These are phyloP conservation scores for Porites rus DNA, from an alignment of 92 coral and sea anemone species.

Conservation along the genomic window DNA sequence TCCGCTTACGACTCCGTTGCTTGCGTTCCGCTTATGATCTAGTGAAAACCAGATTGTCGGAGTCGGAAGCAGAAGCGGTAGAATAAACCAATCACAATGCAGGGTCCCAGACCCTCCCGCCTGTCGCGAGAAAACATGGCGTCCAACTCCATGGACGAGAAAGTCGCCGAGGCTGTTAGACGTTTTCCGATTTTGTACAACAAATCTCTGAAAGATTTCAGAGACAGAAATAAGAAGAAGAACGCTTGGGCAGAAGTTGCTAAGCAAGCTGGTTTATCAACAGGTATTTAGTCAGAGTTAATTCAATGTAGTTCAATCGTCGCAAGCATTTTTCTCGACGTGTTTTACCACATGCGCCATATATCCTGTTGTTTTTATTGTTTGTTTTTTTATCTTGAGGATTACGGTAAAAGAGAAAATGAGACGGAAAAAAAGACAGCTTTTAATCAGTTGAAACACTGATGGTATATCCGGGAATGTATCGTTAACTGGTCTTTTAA, in stretches of 20 bases:
- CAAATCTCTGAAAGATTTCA: conserved; percentile 61
- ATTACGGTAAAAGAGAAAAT: too few relatives aligned
- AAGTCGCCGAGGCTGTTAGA: conserved; percentile 66
- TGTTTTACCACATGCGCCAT: background rate
- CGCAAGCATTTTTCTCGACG: background rate
- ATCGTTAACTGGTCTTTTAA: too few relatives aligned
- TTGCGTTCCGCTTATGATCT: too few relatives aligned
- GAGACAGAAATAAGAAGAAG: conserved; percentile 55
- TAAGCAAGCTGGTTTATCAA: conserved; percentile 30
- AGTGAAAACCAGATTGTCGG: background rate
- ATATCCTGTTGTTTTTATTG: too few relatives aligned
- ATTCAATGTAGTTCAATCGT: background rate
- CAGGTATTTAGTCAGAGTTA: conserved; percentile 30
- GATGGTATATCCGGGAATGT: too few relatives aligned
- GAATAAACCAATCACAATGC: conserved; percentile 51
- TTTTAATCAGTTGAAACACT: too few relatives aligned
- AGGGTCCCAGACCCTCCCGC: conserved; percentile 34
- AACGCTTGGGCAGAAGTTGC: conserved; percentile 78
- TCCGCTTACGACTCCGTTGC: too few relatives aligned
- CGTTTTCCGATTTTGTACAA: conserved; percentile 67
- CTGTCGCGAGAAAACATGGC: conserved; percentile 25
- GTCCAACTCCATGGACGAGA: conserved; percentile 36
- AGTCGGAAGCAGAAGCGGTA: conserved; percentile 21
- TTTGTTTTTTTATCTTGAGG: too few relatives aligned
- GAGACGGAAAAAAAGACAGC: too few relatives aligned